Percentiles rank a stretch among this genome's conserved stretches.
These are phyloP conservation scores for Delichon dasypus DNA, from an alignment of 2,797 vertebrate genomes.

Conservation along the genomic window DNA sequence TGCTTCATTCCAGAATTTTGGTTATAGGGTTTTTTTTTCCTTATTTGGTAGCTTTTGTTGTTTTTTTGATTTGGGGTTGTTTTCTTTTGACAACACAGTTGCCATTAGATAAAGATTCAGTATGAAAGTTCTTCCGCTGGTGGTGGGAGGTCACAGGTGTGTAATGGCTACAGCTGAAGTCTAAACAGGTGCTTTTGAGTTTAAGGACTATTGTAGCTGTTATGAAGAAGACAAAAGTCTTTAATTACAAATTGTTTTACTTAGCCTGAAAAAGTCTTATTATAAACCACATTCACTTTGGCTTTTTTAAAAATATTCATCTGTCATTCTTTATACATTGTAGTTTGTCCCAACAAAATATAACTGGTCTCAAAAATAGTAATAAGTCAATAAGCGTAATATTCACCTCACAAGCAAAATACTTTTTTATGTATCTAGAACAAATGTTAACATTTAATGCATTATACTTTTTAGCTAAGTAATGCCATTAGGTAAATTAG, in stretches of 20 bases:
- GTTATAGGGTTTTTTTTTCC: fast-evolving
- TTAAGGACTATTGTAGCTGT: neutral
- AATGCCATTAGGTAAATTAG: neutral
- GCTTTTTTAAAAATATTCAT: neutral
- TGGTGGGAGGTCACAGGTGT: neutral
- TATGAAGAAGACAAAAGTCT: neutral
- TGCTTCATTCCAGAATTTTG: neutral
- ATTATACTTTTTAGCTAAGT: neutral
- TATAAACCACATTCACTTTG: neutral
- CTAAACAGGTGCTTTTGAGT: neutral
- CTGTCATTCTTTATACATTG: neutral
- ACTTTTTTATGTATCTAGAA: neutral
- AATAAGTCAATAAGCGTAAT: neutral
- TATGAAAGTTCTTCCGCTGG: neutral
- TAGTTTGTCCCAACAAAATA: neutral
- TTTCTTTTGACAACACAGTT: neutral
- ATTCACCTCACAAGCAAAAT: neutral
- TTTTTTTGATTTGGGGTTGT: neutral
- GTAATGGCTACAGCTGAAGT: neutral
- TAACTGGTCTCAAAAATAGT: neutral
- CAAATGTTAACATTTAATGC: neutral
- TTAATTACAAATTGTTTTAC: neutral
- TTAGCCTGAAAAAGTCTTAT: neutral
- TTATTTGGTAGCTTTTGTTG: neutral
- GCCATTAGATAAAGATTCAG: neutral